Evolutionary conservation across 2,888 invertebrate genomes (phyloP).

Genomic region (Dryobota labecula): DNA sequence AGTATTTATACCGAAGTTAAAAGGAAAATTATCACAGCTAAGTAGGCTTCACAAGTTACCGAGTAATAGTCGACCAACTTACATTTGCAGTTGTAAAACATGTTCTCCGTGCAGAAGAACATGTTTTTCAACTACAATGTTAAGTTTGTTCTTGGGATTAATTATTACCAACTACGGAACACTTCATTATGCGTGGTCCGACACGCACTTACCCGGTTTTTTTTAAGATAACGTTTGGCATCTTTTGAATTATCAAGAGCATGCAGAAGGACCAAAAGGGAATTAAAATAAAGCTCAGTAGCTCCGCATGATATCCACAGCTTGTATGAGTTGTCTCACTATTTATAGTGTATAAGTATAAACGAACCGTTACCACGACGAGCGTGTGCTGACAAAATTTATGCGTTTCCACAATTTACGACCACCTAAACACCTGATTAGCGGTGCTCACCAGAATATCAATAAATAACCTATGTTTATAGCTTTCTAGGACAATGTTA

Average conservation of each 20-base stretch:
- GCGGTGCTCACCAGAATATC: conserved; percentile 38
- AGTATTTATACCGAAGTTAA: too few species aligned
- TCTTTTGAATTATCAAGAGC: too few species aligned
- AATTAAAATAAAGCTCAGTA: not conserved
- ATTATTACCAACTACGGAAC: too few species aligned
- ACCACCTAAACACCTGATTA: conserved; percentile 50
- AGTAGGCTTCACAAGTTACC: too few species aligned
- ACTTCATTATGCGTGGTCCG: too few species aligned
- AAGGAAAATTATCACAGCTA: too few species aligned
- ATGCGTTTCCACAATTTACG: conserved; percentile 42
- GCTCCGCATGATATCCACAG: not conserved
- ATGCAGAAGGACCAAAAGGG: not conserved
- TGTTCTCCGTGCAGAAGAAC: too few species aligned
- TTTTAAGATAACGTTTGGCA: not conserved
- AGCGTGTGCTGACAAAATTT: conserved; percentile 32
- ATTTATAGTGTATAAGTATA: conserved; percentile 7
- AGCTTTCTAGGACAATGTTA: conserved; percentile 38
- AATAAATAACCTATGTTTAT: conserved; percentile 33
- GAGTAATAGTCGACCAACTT: too few species aligned
- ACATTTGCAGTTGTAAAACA: too few species aligned
- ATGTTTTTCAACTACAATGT: too few species aligned
- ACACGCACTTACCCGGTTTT: too few species aligned
- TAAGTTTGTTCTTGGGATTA: too few species aligned
- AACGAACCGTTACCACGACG: conserved; percentile 50
- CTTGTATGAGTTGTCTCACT: conserved; percentile 18